These are phyloP conservation scores for Indri indri DNA, from an alignment of 2,113 vertebrate species.

Conservation along the genomic window DNA sequence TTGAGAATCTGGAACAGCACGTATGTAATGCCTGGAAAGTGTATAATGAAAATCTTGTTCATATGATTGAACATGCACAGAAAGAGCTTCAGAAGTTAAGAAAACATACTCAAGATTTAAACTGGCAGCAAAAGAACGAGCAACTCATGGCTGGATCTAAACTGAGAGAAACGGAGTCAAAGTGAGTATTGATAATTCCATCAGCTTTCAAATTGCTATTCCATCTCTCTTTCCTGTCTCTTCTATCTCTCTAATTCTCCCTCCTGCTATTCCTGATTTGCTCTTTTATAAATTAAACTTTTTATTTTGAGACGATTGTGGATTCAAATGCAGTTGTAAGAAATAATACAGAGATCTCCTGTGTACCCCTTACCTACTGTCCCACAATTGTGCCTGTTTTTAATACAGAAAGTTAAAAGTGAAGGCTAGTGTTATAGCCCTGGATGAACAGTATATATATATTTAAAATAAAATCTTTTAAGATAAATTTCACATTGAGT, in stretches of 20 bases:
- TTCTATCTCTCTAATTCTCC: not conserved
- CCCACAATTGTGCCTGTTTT: not conserved
- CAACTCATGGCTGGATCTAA: constrained; percentile 96
- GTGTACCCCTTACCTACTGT: not conserved
- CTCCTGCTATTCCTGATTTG: not conserved
- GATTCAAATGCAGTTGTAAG: not conserved
- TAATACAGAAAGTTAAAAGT: constrained; percentile 16
- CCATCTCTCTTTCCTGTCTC: not conserved
- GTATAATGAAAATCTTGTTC: constrained; percentile 95
- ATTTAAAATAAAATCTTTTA: constrained; percentile 1
- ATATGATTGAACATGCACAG: constrained; percentile 98
- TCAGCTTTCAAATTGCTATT: not conserved
- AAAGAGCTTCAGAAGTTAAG: constrained; percentile 97
- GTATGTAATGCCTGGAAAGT: constrained; percentile 97
- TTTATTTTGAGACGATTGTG: not conserved
- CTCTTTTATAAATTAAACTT: not conserved
- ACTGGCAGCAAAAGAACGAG: constrained; percentile 98
- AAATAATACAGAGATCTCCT: not conserved
- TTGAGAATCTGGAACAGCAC: constrained; percentile 97
- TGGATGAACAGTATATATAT: not conserved
- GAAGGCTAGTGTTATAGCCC: not conserved
- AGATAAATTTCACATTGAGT: not conserved
- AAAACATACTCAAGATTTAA: constrained; percentile 97
- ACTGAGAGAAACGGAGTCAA: constrained; percentile 96
- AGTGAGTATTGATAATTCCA: constrained; percentile 86